Evolutionary conservation across 2,888 invertebrate genomes (phyloP), one percentile per base, ranked within the genome.

Genomic region (Leptinotarsa juncta): DNA sequence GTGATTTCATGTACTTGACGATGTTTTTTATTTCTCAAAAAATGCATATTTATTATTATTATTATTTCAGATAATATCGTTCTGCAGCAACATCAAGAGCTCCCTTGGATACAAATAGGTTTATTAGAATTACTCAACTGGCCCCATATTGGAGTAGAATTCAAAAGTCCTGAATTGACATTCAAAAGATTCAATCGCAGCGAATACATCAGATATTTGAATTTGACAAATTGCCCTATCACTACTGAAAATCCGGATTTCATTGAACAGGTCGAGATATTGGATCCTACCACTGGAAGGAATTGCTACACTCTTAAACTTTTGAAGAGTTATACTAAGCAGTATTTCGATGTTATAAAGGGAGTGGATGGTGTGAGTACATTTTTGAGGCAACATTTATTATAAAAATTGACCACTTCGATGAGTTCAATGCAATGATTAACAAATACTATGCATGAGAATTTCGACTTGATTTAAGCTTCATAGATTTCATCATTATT

Each of bases 71-170:
- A 79, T 67, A 77, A 80, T 73, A 75, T 82, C 66, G 26, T 81
- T 65, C 66, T 82, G 42, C 79, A 77, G 60, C 79, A 79, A 65
- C 82, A 82, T 72, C 70, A 57, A 23, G 73, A 77, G 2, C 23
- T 77, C 66, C 73, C 73, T 50, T 81, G 79, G 79, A 69, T 73
- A 15, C 73, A 57, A 26, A 75, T 79, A 15, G 71, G 74, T 18
- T 48, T 80, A n/a, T 75, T 67, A 66, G 79, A 82, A 60, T 72
- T 82, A 23, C 70, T 82, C 14, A 77, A 81, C 49, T 82, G 82
- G 82, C 82, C 82, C 23, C 72, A 80, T 57, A 74, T 82, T 26
- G 81, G 78, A 49, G 76, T 82, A 7, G 79, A 81, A 76, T 74
- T 82, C 67, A 70, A 51, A 12, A 76, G 75, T 67, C 76, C 80